Conservation (phyloP, 2,113 vertebrate species). For the Dunckerocampus dactyliophorus region DNA sequence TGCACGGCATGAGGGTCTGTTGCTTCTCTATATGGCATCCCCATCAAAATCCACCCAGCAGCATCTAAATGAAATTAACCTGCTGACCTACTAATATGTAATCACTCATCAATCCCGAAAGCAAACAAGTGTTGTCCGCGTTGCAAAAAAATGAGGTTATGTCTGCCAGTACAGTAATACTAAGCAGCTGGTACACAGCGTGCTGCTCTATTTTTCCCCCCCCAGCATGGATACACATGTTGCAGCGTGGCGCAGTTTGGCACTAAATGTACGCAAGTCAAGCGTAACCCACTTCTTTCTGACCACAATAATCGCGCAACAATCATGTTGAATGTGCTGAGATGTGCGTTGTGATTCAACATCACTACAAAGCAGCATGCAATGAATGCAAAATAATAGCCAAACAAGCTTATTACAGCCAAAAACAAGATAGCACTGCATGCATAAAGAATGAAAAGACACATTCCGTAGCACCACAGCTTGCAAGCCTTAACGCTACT, state of each 20-base stretch:
- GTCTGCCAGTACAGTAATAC: conserved; percentile 5
- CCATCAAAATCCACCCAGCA: neutral
- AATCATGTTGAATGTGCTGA: neutral
- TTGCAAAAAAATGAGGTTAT: conserved; percentile 53
- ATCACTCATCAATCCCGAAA: conserved; percentile 3
- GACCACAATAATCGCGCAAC: neutral
- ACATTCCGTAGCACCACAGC: neutral
- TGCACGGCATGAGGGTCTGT: neutral
- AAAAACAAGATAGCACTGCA: neutral
- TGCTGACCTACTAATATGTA: conserved; percentile 24
- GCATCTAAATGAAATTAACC: conserved; percentile 14
- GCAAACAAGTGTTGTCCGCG: conserved; percentile 46
- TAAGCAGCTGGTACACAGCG: conserved; percentile 37
- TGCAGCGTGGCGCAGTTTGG: conserved; percentile 4
- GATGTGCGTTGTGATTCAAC: neutral
- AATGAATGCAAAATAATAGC: too few relatives aligned
- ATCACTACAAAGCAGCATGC: neutral
- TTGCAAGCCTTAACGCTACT: neutral
- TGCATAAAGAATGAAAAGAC: neutral
- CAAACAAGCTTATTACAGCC: neutral
- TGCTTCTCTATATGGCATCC: neutral
- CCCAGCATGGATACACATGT: neutral
- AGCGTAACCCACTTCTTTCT: neutral
- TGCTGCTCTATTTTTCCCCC: conserved; percentile 23
- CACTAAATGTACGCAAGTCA: neutral